Evolutionary conservation across 2,113 vertebrate species (phyloP), one percentile per base, ranked within the genome.

Genomic region (Thomomys bottae): DNA sequence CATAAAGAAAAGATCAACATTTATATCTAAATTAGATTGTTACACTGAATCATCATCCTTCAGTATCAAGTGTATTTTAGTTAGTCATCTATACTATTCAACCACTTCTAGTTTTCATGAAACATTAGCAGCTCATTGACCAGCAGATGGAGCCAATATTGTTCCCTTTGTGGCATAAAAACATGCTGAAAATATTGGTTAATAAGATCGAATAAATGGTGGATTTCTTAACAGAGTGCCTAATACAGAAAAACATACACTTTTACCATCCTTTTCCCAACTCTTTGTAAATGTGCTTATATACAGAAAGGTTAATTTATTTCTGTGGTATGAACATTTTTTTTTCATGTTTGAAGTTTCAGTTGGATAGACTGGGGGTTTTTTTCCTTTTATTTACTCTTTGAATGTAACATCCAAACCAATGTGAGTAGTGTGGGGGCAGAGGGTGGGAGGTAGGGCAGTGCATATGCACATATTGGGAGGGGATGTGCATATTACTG

Each of bases 101-200:
- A 83, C 57, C 28, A 45, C 34, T 86, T 94, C 80, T 70, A 64
- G 59, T 87, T 77, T 94, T 90, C 21, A 45, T 87, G 64, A 76
- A 88, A 61, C 10, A 73, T 7, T 42, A 38, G 28, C 79, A 45
- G 59, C 45, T 92, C 94, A 70, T 87, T 93, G 90, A 80, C 96
- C 96, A 96, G 93, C 94, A 97, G 96, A 87, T 96, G 96, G 96
- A 97, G 96, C 96, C 81, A 96, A n/a, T 89, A 94, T 95, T 94
- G 80, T 95, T 96, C 67, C 36, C 73, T 94, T 78, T 87, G 18
- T 90, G 79, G 30, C 71, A 70, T 87, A 54, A 76, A 94, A 84
- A 83, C 59, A 90, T 28, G 23, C 81, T 91, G 20, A 87, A 89
- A 95, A 87, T 78, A 92, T 75, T 80, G 63, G 6, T 80, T 90